A percentile compares a stretch with the other conserved stretches of the same genome.
These are phyloP conservation scores for Pituophis catenifer DNA, from an alignment of 2,113 vertebrate genomes.

Conservation along the genomic window DNA sequence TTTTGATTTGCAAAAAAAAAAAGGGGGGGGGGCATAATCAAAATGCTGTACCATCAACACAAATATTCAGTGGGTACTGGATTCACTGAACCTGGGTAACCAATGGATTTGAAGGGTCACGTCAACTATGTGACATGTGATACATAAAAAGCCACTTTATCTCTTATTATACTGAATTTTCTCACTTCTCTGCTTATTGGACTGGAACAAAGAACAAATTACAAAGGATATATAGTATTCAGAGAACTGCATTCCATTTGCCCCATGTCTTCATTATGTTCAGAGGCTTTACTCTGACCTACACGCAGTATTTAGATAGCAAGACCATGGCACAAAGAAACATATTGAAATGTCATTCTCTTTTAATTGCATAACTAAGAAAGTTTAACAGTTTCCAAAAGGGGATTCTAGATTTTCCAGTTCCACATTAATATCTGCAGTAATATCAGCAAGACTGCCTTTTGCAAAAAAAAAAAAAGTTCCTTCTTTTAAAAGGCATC, in stretches of 20 bases:
- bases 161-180: neutral
- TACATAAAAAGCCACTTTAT: neutral
- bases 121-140: neutral
- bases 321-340: neutral
- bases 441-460: constrained; percentile 41
- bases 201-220: neutral
- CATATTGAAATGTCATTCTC: neutral
- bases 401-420: neutral
- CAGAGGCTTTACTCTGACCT: neutral
- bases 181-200: neutral
- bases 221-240: neutral
- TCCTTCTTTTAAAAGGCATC: neutral
- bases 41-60: neutral
- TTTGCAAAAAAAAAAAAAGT: neutral
- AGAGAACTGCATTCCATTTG: neutral
- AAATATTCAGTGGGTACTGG: neutral
- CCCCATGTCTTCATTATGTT: neutral
- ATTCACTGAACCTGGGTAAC: neutral
- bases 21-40: neutral
- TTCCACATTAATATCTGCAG: constrained; percentile 43
- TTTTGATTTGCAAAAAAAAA: neutral
- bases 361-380: neutral
- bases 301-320: neutral
- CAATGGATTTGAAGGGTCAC: neutral
- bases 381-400: neutral